Evolutionary conservation across 2,888 invertebrate species (phyloP), one percentile per base, ranked within the genome.

Genomic region (Xestobium rufovillosum): DNA sequence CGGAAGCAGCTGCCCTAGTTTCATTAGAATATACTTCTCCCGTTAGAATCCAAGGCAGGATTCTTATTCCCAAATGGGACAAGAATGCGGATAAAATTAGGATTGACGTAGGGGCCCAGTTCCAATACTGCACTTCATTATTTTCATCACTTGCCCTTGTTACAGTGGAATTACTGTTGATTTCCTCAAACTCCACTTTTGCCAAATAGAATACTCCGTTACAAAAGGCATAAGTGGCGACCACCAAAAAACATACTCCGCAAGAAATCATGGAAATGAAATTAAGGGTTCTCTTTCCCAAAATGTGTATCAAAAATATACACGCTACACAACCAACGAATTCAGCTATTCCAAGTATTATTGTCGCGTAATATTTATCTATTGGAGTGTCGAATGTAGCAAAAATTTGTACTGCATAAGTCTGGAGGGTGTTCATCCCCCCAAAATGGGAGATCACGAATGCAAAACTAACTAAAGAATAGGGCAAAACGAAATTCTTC

Each of bases 1-100:
- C 87, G 0, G 83, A 80, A 0, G 82, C 84, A 1, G 74, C 74
- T 2, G 83, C 77, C 14, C 86, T 69, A 0, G 80, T 78, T 40
- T 76, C 74, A 0, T 76, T 73, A 15, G 80, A 76, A 55, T 75
- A 83, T 42, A 85, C 80, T 66, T 88, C 87, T 4, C 85, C 85
- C 26, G 83, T 80, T 8, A 87, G 67, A 44, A 88, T 76, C 87
- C 87, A 88, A 0, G 87, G 85, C 28, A 88, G 61, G 42, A 82
- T 63, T 34, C 83, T 68, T 29, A 86, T 79, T 0, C 80, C 77
- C 2, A 76, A 65, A 52, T 85, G 83, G 0, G 82, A 73, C 27
- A 82, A 63, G 48, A 85, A 75, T 1, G 84, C 83, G 3, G 80
- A 67, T 1, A 73, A 58, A 49, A 85, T 71, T 12, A 87, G 61